These are phyloP conservation scores for Strigamia maritima DNA, from an alignment of 2,888 invertebrate species.

Conservation along the genomic window DNA sequence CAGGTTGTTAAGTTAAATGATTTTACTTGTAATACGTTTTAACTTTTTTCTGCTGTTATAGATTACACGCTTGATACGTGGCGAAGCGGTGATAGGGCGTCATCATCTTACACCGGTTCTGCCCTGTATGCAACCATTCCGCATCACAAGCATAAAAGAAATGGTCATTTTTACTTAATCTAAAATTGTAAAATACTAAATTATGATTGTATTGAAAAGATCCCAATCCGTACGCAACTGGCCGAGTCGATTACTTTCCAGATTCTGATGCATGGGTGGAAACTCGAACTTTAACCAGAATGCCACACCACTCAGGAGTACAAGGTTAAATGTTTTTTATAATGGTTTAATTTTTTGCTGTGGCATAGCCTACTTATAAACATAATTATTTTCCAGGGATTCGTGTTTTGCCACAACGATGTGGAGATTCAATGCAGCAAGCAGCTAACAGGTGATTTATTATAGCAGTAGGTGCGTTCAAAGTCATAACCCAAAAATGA, in stretches of 20 bases:
- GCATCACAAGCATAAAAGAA: not conserved
- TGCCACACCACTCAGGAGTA: not conserved
- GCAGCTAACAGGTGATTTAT: not conserved
- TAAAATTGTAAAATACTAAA: not conserved
- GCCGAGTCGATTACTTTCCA: not conserved
- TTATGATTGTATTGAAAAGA: not conserved
- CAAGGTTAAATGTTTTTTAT: not conserved
- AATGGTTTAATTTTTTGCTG: too few species aligned
- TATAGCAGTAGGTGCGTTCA: too few species aligned
- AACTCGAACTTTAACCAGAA: not conserved
- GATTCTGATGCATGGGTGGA: not conserved
- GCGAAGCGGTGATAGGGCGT: not conserved
- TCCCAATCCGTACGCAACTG: not conserved
- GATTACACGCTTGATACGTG: constrained; percentile 8
- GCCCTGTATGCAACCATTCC: not conserved
- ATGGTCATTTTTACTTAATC: not conserved
- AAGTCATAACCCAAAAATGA: too few species aligned
- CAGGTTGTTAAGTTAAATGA: not conserved
- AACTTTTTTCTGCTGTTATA: not conserved
- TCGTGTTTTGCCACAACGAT: not conserved
- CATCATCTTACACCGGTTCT: not conserved
- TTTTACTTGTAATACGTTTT: not conserved
- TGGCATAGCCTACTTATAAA: too few species aligned
- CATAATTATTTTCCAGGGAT: too few species aligned
- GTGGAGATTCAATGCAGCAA: not conserved